Percentiles rank a stretch among this genome's conserved stretches.
phyloP scores from a whole-genome alignment of 2,797 vertebrate genomes.

The Coendou prehensilis region DNA sequence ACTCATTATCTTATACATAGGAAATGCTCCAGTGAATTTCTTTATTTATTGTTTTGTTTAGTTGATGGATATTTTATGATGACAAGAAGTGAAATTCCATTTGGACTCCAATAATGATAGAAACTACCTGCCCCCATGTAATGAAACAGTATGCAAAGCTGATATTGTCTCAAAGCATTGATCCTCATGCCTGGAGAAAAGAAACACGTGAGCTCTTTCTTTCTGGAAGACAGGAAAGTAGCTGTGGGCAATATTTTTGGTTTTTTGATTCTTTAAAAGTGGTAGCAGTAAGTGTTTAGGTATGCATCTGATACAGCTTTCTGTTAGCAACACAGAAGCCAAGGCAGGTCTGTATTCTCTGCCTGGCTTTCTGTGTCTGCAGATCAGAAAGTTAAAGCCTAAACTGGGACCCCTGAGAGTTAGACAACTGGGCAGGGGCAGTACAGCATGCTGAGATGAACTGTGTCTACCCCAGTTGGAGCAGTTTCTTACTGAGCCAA shows the following conservation, averaged over 20 bases:
- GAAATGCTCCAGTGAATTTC: not conserved
- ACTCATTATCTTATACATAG: not conserved
- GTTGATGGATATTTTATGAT: not conserved
- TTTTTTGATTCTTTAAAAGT: not conserved
- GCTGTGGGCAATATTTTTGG: not conserved
- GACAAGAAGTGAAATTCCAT: constrained; percentile 25
- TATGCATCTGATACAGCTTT: constrained; percentile 8
- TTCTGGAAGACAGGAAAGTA: not conserved
- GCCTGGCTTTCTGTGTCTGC: not conserved
- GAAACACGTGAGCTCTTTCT: not conserved
- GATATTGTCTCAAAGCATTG: not conserved
- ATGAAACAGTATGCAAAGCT: constrained; percentile 9
- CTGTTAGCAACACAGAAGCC: not conserved
- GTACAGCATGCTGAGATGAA: not conserved
- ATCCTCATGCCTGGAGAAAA: not conserved
- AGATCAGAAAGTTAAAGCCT: constrained; percentile 53
- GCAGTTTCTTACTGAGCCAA: constrained; percentile 18
- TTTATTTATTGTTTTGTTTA: not conserved
- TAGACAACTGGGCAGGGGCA: not conserved
- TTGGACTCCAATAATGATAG: not conserved
- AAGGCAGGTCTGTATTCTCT: not conserved
- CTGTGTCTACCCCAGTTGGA: not conserved
- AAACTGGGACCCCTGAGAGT: not conserved
- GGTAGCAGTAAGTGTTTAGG: not conserved
- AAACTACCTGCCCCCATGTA: not conserved